Evolutionary conservation across 2,113 vertebrate species (phyloP).

Genomic region (Daboia siamensis): DNA sequence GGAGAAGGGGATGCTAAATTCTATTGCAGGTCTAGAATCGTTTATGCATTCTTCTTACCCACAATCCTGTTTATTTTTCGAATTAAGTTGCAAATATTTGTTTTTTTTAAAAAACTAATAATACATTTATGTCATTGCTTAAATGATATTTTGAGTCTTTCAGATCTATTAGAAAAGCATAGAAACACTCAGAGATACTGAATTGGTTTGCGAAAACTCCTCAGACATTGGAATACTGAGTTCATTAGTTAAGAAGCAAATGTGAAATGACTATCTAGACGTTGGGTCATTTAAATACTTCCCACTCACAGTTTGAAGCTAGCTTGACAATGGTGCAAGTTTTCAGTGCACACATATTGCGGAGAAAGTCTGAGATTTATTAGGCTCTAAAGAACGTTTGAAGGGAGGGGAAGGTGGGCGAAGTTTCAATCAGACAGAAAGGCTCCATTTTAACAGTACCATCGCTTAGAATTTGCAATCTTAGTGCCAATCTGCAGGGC

Average conservation of each 20-base stretch:
- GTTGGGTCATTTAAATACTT: neutral
- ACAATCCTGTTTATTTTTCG: neutral
- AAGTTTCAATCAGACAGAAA: neutral
- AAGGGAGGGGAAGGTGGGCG: no score
- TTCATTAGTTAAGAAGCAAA: neutral
- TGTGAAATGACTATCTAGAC: neutral
- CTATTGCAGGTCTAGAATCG: neutral
- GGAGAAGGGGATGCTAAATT: neutral
- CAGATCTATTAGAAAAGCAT: neutral
- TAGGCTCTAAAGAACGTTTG: neutral
- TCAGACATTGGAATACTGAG: neutral
- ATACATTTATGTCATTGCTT: neutral
- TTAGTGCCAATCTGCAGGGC: neutral
- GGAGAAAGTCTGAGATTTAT: neutral
- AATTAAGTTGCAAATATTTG: neutral
- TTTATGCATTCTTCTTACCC: neutral
- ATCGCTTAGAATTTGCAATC: neutral
- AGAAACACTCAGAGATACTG: neutral
- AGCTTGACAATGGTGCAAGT: neutral
- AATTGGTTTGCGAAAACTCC: neutral
- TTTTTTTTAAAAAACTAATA: neutral
- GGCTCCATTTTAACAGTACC: neutral
- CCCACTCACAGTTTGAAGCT: neutral
- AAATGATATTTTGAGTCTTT: neutral
- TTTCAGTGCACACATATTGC: neutral